Base-by-base conservation (phyloP, 2,797 vertebrate genomes). In the Karalla daura region DNA sequence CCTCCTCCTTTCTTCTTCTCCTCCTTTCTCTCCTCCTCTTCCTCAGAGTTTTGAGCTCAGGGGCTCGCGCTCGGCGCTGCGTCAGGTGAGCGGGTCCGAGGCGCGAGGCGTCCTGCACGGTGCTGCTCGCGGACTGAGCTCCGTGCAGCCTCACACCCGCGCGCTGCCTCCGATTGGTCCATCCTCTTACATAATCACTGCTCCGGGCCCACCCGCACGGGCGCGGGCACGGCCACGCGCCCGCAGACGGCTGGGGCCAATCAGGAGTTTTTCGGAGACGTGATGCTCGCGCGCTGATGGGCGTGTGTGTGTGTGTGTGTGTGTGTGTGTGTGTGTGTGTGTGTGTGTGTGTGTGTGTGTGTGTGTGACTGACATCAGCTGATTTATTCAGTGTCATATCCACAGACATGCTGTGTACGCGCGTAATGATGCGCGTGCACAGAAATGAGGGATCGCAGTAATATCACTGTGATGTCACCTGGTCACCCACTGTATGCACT, bases 151-250 rank as follows among this genome's bases (percentile, higher is more conserved):
- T 82, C 80, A 40, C 35, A 62, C 83, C 69, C 81, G 23, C 60
- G 47, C 81, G n/a, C 20, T 70, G 52, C 85, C 88, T 78, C 84
- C 56, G 85, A 86, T 46, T 79, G 83, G 74, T 79, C 74, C 78
- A 81, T 76, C 84, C 70, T 68, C 81, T 92, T 92, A 91, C 86
- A 80, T 91, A 89, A 92, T 78, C 64, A 77, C 60, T 74, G 80
- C 76, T 77, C 43, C 70, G 50, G 17, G 10, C 33, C 10, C 18
- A 18, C 37, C 27, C 37, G 2, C 32, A 18, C 40, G 17, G 54
- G 15, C 51, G 24, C 71, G 54, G 32, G 25, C 37, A 15, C 63
- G 14, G 2, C 27, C 63, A 67, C 56, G 56, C 63, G 12, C 59
- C 12, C 62, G 33, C 46, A 9, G 49, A 17, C n/a, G n/a, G n/a